Base-by-base conservation (phyloP, 2,113 vertebrate genomes). In the Psophia crepitans region DNA sequence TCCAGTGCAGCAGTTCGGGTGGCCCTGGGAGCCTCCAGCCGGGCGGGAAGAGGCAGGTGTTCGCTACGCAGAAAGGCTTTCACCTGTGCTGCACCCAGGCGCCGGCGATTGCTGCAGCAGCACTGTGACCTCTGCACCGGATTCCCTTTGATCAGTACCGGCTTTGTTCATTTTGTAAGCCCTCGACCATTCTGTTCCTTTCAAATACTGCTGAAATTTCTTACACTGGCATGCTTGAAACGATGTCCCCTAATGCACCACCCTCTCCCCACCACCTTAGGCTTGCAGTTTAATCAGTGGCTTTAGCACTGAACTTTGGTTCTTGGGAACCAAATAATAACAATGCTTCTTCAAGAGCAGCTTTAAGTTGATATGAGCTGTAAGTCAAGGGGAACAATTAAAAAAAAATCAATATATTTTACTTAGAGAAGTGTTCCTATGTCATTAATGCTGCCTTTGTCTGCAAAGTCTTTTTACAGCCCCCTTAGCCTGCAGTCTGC, bases 1-100 rank as follows among this genome's bases (percentile, higher is more conserved):
- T 20, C 22, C 60, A 2, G 37, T 2, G 17, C 5, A 4, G 64
- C 41, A 5, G 7, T 22, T 19, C 3, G 16, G 63, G 54, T 19
- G 28, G 60, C 41, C 60, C 22, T 3, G 16, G 84, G 68, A 54
- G 74, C 30, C 8, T 4, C n/a, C 56, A 33, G 75, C 4, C 2
- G 3, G 58, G 74, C 0, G 10, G 12, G 3, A 7, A 8, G 18
- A 30, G n/a, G 48, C 12, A 6, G 39, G 22, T 15, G 12, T 9
- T 35, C 12, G 26, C 0, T 0, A 8, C 73, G 53, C 15, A 2
- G 8, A 4, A 12, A n/a, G 35, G 17, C 10, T 49, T 18, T 7
- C 1, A 1, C 5, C 27, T 3, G 6, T 0, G 27, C 56, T 24
- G 33, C 4, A 30, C 41, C 39, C 14, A 2, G 27, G 28, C 1